Evolutionary conservation across 2,113 vertebrate genomes (phyloP).

Genomic region (Hippocampus mohnikei): DNA sequence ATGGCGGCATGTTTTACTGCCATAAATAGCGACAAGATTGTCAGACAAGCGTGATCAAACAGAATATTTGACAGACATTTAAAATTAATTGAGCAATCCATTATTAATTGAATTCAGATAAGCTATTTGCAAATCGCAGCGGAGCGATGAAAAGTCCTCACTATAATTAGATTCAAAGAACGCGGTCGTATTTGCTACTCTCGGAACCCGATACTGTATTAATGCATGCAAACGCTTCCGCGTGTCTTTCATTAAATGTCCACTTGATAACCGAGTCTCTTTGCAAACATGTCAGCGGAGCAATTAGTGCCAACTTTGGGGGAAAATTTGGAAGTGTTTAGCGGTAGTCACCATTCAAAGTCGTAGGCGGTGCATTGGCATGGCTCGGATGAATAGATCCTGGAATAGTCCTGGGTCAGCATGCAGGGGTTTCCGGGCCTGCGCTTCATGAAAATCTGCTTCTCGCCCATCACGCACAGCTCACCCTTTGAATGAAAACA

Average conservation of each 20-base stretch:
- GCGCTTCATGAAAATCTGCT: constrained; percentile 91
- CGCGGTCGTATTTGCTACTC: constrained; percentile 23
- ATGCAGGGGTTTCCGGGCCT: constrained; percentile 85
- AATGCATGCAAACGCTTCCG: constrained; percentile 36
- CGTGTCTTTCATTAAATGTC: constrained; percentile 27
- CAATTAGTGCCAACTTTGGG: constrained; percentile 14
- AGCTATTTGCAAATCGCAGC: constrained; percentile 61
- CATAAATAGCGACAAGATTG: constrained; percentile 56
- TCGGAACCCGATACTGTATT: constrained; percentile 24
- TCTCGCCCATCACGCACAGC: constrained; percentile 93
- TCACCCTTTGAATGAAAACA: constrained; percentile 76
- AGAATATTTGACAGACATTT: constrained; percentile 63
- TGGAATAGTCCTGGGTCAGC: constrained; percentile 80
- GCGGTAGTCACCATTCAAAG: constrained; percentile 84
- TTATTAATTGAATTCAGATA: constrained; percentile 72
- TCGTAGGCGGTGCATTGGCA: constrained; percentile 87
- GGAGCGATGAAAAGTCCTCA: constrained; percentile 39
- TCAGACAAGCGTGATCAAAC: constrained; percentile 69
- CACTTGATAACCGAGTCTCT: constrained; percentile 10
- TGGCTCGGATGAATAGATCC: constrained; percentile 83
- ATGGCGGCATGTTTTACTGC: constrained; percentile 48
- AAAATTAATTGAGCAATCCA: constrained; percentile 67
- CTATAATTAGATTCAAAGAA: constrained; percentile 48
- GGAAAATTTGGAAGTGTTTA: not conserved
- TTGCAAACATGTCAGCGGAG: constrained; percentile 30